A percentile compares a stretch with the other conserved stretches of the same genome.
Evolutionary conservation across 2,888 invertebrate species (phyloP).

Genomic region (Cephus pygmeus): DNA sequence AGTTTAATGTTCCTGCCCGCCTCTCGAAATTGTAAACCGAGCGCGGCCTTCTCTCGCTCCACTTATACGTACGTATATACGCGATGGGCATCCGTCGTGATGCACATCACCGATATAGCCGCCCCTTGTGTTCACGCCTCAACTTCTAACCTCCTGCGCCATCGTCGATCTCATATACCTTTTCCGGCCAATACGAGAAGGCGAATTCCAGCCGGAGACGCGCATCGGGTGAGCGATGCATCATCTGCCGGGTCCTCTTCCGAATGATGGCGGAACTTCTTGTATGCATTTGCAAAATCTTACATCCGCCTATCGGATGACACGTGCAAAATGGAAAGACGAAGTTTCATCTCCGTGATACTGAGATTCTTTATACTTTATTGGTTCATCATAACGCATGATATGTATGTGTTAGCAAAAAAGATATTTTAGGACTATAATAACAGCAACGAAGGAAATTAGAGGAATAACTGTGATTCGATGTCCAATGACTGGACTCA

Average conservation of each 20-base stretch:
- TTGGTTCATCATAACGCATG: not conserved
- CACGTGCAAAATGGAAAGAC: not conserved
- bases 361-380: not conserved
- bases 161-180: not conserved
- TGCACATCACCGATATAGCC: not conserved
- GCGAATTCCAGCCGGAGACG: not conserved
- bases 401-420: not conserved
- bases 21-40: conserved; percentile 28
- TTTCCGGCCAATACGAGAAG: not conserved
- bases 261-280: not conserved
- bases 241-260: not conserved
- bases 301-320: not conserved
- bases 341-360: not conserved
- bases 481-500: not conserved
- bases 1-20: conserved; percentile 34
- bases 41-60: not conserved
- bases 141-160: not conserved
- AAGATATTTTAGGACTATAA: not conserved
- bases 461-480: not conserved
- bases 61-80: not conserved
- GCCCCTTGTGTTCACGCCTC: not conserved
- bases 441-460: not conserved
- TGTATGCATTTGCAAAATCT: not conserved
- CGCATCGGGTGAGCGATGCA: not conserved
- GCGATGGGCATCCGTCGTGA: not conserved